phyloP scores from a whole-genome alignment of 2,888 invertebrate species.

The Allacma fusca region DNA sequence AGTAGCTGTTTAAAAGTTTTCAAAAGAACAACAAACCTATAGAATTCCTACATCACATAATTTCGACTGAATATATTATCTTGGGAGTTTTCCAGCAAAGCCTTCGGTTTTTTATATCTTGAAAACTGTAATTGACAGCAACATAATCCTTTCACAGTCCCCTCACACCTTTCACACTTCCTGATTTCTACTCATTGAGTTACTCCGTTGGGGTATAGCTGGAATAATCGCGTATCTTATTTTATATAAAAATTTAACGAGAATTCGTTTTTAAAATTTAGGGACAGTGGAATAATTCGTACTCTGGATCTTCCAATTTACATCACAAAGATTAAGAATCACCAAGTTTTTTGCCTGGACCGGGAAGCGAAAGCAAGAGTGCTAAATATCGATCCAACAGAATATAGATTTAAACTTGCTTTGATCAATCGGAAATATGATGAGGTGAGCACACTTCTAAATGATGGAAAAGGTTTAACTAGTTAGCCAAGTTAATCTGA shows the following conservation, averaged over 20 bases:
- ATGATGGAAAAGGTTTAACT: not conserved
- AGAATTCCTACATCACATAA: too few species aligned
- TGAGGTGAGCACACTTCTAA: conserved; percentile 78
- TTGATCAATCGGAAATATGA: conserved; percentile 95
- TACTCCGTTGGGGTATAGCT: too few species aligned
- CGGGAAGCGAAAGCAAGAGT: conserved; percentile 90
- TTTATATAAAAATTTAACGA: not conserved
- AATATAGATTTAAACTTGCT: conserved; percentile 97
- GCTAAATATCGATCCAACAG: conserved; percentile 94
- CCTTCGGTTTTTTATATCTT: too few species aligned
- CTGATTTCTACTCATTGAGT: too few species aligned
- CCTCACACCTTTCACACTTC: too few species aligned
- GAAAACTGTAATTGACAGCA: too few species aligned
- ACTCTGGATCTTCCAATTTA: conserved; percentile 98
- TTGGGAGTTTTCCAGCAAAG: too few species aligned
- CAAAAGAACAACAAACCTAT: too few species aligned
- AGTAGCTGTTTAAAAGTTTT: too few species aligned
- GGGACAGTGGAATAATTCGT: conserved; percentile 97
- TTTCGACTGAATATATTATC: too few species aligned
- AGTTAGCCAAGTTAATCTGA: not conserved
- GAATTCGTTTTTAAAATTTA: conserved; percentile 63
- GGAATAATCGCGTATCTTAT: not conserved
- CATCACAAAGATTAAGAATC: conserved; percentile 88
- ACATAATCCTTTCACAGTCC: too few species aligned
- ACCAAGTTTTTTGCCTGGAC: conserved; percentile 92